A percentile compares a stretch with the other conserved stretches of the same genome.
These are phyloP conservation scores for Agrochola lychnidis DNA, from an alignment of 2,888 invertebrate species.

Conservation along the genomic window DNA sequence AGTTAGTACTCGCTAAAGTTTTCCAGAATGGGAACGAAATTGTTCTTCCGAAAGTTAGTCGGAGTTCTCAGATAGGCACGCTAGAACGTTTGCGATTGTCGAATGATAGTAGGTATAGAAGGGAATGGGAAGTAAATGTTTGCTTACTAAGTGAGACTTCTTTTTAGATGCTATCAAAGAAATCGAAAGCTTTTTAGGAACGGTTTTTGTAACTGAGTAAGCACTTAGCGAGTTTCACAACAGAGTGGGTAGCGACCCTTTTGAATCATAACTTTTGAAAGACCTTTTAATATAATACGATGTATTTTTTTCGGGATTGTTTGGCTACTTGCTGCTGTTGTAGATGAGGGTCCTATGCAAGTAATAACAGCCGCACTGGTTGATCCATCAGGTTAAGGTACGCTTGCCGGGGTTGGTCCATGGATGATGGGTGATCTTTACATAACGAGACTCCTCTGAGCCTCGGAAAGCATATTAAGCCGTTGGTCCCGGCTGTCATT, in stretches of 20 bases:
- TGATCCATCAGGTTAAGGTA: no score
- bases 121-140: conserved; percentile 40
- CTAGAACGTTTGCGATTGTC: conserved; percentile 51
- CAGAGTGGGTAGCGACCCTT: neutral
- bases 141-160: conserved; percentile 52
- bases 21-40: conserved; percentile 71
- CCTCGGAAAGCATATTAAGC: no score
- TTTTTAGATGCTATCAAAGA: conserved; percentile 39
- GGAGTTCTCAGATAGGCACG: conserved; percentile 46
- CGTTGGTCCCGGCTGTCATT: no score
- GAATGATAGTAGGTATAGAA: conserved; percentile 47
- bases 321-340: no score
- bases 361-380: no score
- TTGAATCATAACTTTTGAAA: conserved; percentile 3
- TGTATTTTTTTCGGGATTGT: neutral
- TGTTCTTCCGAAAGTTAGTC: conserved; percentile 68
- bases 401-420: no score
- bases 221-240: conserved; percentile 19
- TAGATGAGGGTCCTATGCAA: no score
- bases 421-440: no score
- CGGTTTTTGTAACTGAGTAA: conserved; percentile 17
- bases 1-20: conserved; percentile 71
- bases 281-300: neutral
- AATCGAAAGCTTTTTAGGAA: conserved; percentile 49
- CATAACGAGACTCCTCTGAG: no score